Percentiles rank a stretch among this genome's conserved stretches.
Evolutionary conservation across 2,797 vertebrate genomes (phyloP).

Genomic region (Neosalanx taihuensis): DNA sequence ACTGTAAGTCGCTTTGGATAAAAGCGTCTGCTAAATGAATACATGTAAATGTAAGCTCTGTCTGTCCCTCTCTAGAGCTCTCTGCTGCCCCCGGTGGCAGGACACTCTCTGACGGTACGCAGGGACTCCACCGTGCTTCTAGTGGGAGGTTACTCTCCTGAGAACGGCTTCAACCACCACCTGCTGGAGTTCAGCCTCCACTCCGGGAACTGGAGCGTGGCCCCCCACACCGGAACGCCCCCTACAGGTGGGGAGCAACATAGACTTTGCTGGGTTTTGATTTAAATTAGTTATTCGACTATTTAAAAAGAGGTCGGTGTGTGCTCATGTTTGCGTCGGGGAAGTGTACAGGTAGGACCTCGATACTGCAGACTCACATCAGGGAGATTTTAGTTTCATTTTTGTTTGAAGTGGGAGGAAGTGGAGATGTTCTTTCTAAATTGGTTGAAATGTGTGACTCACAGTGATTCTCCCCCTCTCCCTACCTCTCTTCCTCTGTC

Average conservation of each 20-base stretch:
- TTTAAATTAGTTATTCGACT: neutral
- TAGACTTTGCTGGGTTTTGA: neutral
- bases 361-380: too few relatives aligned
- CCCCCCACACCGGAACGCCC: constrained; percentile 82
- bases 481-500: too few relatives aligned
- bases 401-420: too few relatives aligned
- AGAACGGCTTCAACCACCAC: constrained; percentile 90
- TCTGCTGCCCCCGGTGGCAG: constrained; percentile 79
- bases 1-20: too few relatives aligned
- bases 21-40: too few relatives aligned
- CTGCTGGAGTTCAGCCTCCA: constrained; percentile 82
- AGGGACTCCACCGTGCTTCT: constrained; percentile 79
- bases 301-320: too few relatives aligned
- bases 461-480: too few relatives aligned
- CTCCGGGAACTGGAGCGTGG: constrained; percentile 81
- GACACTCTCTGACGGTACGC: constrained; percentile 85
- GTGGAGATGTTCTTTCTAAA: too few relatives aligned
- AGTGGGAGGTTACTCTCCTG: constrained; percentile 90
- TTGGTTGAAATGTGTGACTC: too few relatives aligned
- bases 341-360: too few relatives aligned
- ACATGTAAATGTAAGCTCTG: neutral
- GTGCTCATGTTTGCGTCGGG: too few relatives aligned
- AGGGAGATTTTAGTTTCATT: too few relatives aligned
- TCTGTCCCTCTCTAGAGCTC: constrained; percentile 59
- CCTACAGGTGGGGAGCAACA: constrained; percentile 67